Percentiles rank a stretch among this genome's conserved stretches.
Conservation (phyloP, 1,140 invertebrate genomes). For the Theocolax elegans region DNA sequence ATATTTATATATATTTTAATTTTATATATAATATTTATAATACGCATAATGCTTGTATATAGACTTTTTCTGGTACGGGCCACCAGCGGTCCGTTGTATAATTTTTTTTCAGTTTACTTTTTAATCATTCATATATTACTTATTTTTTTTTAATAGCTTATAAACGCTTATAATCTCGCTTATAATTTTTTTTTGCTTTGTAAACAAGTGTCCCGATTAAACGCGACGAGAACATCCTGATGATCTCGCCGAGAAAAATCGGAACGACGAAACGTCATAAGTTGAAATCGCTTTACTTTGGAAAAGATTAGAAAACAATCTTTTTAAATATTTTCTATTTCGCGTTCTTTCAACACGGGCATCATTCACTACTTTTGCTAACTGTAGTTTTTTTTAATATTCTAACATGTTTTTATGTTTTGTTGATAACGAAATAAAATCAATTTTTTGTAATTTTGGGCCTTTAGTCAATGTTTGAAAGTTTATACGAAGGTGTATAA, state of each 20-base stretch:
- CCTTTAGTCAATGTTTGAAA: constrained; percentile 16
- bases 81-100: constrained; percentile 50
- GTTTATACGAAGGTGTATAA: constrained; percentile 1
- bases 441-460: constrained; percentile 14
- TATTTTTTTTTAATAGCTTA: constrained; percentile 31
- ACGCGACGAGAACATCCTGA: constrained; percentile 38
- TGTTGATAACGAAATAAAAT: too few relatives aligned
- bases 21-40: constrained; percentile 40
- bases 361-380: neutral
- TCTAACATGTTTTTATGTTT: too few relatives aligned
- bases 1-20: constrained; percentile 41
- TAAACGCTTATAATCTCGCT: constrained; percentile 33
- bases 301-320: constrained; percentile 26
- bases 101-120: constrained; percentile 28
- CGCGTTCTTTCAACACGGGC: neutral
- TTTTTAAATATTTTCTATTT: constrained; percentile 4
- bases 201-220: constrained; percentile 6
- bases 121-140: neutral
- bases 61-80: constrained; percentile 46
- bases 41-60: constrained; percentile 37
- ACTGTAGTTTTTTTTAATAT: neutral
- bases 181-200: neutral
- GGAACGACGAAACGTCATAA: constrained; percentile 3
- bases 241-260: constrained; percentile 34
- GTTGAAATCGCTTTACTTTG: constrained; percentile 24